A percentile compares a stretch with the other conserved stretches of the same genome.
Evolutionary conservation across 2,888 invertebrate genomes (phyloP).

Genomic region (Mythimna vitellina): DNA sequence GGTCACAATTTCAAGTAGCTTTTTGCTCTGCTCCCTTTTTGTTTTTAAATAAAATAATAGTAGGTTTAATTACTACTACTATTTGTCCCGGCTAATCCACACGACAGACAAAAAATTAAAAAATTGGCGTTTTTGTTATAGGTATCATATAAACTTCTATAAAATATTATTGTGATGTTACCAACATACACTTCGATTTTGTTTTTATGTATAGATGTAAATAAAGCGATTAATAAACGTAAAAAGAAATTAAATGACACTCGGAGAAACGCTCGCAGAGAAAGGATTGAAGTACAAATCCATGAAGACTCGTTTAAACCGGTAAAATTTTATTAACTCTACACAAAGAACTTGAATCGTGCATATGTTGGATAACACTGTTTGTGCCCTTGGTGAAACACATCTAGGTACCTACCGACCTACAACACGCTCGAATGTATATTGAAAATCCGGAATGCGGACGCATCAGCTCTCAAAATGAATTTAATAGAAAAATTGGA

Average conservation of each 20-base stretch:
- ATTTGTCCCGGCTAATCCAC: too few relatives aligned
- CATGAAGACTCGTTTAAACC: constrained; percentile 17
- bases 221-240: constrained; percentile 8
- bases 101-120: too few relatives aligned
- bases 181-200: too few relatives aligned
- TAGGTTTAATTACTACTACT: too few relatives aligned
- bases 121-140: too few relatives aligned
- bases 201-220: not conserved
- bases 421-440: constrained; percentile 39
- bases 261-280: constrained; percentile 23
- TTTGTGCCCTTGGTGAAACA: constrained; percentile 44
- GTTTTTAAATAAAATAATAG: too few relatives aligned
- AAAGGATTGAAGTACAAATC: constrained; percentile 24
- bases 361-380: constrained; percentile 12
- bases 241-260: constrained; percentile 3
- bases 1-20: too few relatives aligned
- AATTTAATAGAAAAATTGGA: constrained; percentile 68
- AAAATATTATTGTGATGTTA: too few relatives aligned
- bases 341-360: constrained; percentile 32
- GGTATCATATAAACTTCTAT: too few relatives aligned
- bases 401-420: constrained; percentile 7
- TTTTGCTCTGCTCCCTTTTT: too few relatives aligned
- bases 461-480: constrained; percentile 55
- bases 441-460: constrained; percentile 52
- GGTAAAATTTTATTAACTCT: constrained; percentile 20